Evolutionary conservation across 2,888 invertebrate genomes (phyloP), one percentile per base, ranked within the genome.

Genomic region (Tupiocoris notatus): DNA sequence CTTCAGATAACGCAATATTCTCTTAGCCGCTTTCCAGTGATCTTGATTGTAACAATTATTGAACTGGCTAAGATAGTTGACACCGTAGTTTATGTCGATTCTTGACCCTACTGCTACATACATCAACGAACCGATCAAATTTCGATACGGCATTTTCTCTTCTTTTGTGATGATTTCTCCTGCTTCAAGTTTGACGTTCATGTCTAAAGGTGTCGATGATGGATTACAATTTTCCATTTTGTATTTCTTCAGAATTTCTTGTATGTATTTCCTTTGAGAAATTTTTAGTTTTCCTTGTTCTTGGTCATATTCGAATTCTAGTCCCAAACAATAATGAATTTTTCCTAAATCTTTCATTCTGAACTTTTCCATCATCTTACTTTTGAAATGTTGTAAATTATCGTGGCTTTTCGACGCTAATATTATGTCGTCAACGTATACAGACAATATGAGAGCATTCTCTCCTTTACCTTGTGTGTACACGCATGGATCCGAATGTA

Each of bases 11-110:
- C 67, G 59, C n/a, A 78, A 58, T 6, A 78, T 75, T 12, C 78
- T 18, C 61, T 77, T 78, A 2, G 78, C 74, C 56, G 78, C 78
- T 23, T 64, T 16, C 78, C 75, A 78, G 21, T 73, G 71, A 59
- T 39, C 67, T 54, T 70, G 54, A 17, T 59, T 68, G 20, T 24
- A 74, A 23, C 59, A 67, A 18, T 66, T 64, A 12, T 70, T 57
- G 20, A 77, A 68, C 54, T 75, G 66, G 63, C 77, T 78, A 67
- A 78, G 59, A 23, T 62, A 58, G 56, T 65, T 70, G 75, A 39
- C 75, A 58, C 64, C 12, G 68, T 71, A 70, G 12, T 25, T 24
- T 1, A 78, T 66, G 61, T 78, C 76, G 17, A 76, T 64, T 57
- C 78, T 56, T 22, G 75, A 64, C 21, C 39, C 65, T 12, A 76